Evolutionary conservation across 2,888 invertebrate genomes (phyloP), one percentile per base, ranked within the genome.

Genomic region (Volucella inflata): DNA sequence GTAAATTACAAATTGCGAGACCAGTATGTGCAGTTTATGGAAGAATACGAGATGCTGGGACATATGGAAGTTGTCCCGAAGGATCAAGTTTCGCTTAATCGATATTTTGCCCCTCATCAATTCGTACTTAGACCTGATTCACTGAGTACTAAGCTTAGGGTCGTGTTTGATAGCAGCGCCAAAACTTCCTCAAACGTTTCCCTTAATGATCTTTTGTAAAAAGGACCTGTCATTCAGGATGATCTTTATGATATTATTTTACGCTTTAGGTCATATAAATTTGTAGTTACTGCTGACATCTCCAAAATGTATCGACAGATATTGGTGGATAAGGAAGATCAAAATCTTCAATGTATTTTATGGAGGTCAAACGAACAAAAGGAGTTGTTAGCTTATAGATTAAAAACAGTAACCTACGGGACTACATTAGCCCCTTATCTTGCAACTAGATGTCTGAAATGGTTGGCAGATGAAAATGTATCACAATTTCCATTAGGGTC

Each of bases 191-290:
- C 74, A 1, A 87, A 87, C 2, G 14, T 87, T 8, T 87, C 88
- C 3, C 46, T 89, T 2, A 90, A 89, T 60, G 87, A 88, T 2
- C 48, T 79, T 10, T 80, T 88, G 17, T 53, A 79, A 53, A 72
- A 79, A 8, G 90, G 90, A 0, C 89, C 82, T 0, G 70, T 68
- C 1, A 51, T 89, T 14, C 88, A 89, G 60, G 60, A 87, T 8
- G 81, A 88, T 17, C 53, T 90, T 1, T 30, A 30, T 30, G 30
- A 30, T 1, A 30, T 6, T 30, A 55, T 68, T n/a, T 17, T 81
- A 11, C 51, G 74, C 2, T 60, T 62, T 51, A 16, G 81, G 11
- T 21, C 16, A 8, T 50, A 70, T 12, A 50, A 38, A 30, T 30
- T 30, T 30, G 6, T 30, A 30, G 8, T 62, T 12, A n/a, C 14